These are phyloP conservation scores for Noctua janthe DNA, from an alignment of 2,888 invertebrate genomes.

Conservation along the genomic window DNA sequence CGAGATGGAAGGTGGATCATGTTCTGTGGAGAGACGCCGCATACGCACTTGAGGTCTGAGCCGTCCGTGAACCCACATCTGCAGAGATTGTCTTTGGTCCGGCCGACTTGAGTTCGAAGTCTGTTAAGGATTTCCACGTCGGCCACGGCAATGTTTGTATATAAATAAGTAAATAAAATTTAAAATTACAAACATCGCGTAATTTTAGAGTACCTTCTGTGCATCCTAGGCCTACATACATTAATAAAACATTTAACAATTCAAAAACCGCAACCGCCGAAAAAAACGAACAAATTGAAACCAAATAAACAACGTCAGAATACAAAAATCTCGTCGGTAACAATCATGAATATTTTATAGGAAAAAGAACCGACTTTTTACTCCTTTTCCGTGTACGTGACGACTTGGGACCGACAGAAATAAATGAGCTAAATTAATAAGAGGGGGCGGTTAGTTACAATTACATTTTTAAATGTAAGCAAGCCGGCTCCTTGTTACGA, in stretches of 20 bases:
- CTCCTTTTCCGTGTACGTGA: slow-evolving; percentile 78
- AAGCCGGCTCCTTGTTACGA: slow-evolving; percentile 85
- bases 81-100: too few species aligned
- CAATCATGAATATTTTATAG: slow-evolving; percentile 85
- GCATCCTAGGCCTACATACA: not conserved
- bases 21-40: too few species aligned
- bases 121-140: too few species aligned
- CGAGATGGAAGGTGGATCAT: too few species aligned
- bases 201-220: too few species aligned
- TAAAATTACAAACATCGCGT: too few species aligned
- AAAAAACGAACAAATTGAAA: slow-evolving; percentile 54
- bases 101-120: too few species aligned
- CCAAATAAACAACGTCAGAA: slow-evolving; percentile 62
- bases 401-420: slow-evolving; percentile 80
- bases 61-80: too few species aligned
- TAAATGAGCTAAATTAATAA: slow-evolving; percentile 90
- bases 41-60: too few species aligned
- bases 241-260: slow-evolving; percentile 6
- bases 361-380: slow-evolving; percentile 75
- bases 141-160: too few species aligned
- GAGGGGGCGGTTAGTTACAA: slow-evolving; percentile 90
- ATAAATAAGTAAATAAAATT: not conserved
- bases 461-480: slow-evolving; percentile 90
- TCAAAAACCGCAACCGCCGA: not conserved
- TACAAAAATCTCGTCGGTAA: slow-evolving; percentile 57